Conservation (phyloP, 2,113 vertebrate species). For the Eupsittula cactorum region DNA sequence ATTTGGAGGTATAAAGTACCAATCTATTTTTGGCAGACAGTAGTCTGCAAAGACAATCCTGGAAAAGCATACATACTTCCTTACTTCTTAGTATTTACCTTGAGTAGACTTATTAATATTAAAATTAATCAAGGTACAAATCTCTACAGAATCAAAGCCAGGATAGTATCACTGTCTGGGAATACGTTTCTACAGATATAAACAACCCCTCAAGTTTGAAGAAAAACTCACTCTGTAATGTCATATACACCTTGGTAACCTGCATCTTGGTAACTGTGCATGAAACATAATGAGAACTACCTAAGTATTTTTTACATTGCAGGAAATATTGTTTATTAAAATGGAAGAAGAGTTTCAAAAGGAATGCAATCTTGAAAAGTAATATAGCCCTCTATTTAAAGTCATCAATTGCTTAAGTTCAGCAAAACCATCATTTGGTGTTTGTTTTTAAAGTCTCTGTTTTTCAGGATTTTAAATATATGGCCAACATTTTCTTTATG, state of each 20-base stretch:
- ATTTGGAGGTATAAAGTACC: not conserved
- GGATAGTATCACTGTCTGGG: not conserved
- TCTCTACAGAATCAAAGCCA: not conserved
- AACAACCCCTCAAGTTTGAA: not conserved
- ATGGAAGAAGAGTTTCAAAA: not conserved
- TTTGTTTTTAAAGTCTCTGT: not conserved
- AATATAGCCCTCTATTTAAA: not conserved
- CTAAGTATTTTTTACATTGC: not conserved
- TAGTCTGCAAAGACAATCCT: not conserved
- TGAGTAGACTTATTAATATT: not conserved
- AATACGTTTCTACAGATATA: not conserved
- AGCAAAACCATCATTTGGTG: not conserved
- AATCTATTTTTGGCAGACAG: not conserved
- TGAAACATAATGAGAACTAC: not conserved
- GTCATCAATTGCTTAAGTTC: not conserved
- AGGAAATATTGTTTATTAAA: not conserved
- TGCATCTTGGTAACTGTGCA: not conserved
- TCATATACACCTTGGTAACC: not conserved
- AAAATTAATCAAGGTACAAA: constrained; percentile 3
- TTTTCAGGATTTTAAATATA: constrained; percentile 12
- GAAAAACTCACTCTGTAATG: not conserved
- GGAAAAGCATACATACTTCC: not conserved
- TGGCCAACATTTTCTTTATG: not conserved
- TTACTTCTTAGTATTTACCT: not conserved
- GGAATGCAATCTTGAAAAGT: not conserved